Percentiles rank a stretch among this genome's conserved stretches.
Conservation (phyloP, 1,140 invertebrate species). For the Drosophila pachea region DNA sequence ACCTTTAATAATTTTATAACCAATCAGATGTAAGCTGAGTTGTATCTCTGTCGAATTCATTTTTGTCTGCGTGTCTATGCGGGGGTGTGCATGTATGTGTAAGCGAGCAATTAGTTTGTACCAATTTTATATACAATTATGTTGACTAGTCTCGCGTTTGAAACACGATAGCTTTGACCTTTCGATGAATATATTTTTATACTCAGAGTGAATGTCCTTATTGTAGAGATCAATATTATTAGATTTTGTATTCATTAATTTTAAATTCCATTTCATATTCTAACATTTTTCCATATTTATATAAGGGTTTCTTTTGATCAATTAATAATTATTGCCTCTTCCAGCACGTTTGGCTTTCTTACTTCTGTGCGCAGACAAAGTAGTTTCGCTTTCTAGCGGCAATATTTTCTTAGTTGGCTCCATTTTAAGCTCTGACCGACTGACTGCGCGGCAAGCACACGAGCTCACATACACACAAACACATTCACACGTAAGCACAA, state of each 20-base stretch:
- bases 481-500: background rate
- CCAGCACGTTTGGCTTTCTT: background rate
- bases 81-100: background rate
- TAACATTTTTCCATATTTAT: background rate
- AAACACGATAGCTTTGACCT: background rate
- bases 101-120: background rate
- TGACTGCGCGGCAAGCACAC: constrained; percentile 23
- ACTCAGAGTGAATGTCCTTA: too few species aligned
- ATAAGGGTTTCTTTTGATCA: too few species aligned
- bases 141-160: too few species aligned
- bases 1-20: constrained; percentile 32
- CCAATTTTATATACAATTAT: background rate
- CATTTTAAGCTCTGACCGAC: constrained; percentile 32
- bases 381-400: constrained; percentile 32
- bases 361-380: background rate
- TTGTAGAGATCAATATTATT: too few species aligned
- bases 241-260: background rate
- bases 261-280: background rate
- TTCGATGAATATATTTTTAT: too few species aligned
- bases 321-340: constrained; percentile 6
- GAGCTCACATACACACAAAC: background rate
- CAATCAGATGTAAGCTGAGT: constrained; percentile 34
- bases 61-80: too few species aligned
- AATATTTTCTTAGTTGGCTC: constrained; percentile 26
- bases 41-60: constrained; percentile 4